Evolutionary conservation across 2,797 vertebrate species (phyloP).

Genomic region (Xenops minutus): DNA sequence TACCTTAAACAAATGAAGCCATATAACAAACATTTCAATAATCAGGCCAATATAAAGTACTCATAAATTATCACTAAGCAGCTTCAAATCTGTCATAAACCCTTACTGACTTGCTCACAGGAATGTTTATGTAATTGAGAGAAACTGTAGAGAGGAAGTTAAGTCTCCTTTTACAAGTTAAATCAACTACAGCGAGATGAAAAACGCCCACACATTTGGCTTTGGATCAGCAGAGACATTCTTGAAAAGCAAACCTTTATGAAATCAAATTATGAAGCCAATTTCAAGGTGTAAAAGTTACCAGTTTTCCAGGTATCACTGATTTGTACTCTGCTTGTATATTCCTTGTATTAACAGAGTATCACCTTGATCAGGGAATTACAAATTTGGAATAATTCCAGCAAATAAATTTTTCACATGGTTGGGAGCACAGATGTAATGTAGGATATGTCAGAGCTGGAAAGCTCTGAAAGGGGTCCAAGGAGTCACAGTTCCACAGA

Average conservation of each 20-base stretch:
- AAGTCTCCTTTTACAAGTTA: constrained; percentile 37
- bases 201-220: constrained; percentile 38
- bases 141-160: constrained; percentile 34
- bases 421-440: background rate
- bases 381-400: background rate
- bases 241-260: constrained; percentile 38
- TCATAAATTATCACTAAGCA: constrained; percentile 59
- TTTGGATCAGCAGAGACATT: background rate
- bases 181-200: background rate
- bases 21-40: constrained; percentile 17
- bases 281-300: background rate
- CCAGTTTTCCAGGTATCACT: background rate
- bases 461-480: background rate
- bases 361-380: background rate
- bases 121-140: constrained; percentile 51
- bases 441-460: background rate
- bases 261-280: background rate
- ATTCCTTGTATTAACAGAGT: background rate
- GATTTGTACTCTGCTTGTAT: background rate
- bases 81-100: constrained; percentile 51
- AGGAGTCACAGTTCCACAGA: background rate
- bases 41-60: constrained; percentile 33
- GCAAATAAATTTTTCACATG: background rate
- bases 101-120: constrained; percentile 28
- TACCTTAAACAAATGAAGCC: background rate